Base-by-base conservation (phyloP, 2,797 vertebrate species). In the Brachymystax lenok region DNA sequence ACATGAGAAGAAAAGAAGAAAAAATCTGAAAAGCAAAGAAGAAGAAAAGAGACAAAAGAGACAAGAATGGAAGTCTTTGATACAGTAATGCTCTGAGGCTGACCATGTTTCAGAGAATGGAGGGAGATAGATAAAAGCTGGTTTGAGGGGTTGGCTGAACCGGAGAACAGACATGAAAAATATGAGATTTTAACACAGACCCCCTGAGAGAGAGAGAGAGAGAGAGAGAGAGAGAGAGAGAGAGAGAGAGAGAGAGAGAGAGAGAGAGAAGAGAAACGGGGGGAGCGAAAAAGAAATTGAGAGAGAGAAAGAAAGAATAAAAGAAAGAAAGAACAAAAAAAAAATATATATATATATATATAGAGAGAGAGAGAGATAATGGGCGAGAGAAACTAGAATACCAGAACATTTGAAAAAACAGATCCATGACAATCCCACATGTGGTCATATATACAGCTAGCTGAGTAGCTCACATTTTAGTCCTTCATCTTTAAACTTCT, bases 121-220 rank as follows among this genome's bases (percentile, higher is more conserved):
- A 54, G 72, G 77, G 68, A 79, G 81, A 78, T 78, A 83, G 83
- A 83, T 74, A 74, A 56, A 77, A 71, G 54, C 51, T 73, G 76
- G 14, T 78, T 80, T 67, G 80, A 79, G 83, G 82, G 78, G 83
- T 81, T 74, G 77, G 83, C 84, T 75, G 35, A 87, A 83, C 84
- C 81, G 78, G 88, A 85, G 88, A 83, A 73, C 77, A 88, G 90
- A 91, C 88, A 89, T 90, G 88, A 91, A 91, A 88, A 77, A 86
- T 85, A 92, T 82, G 79, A 70, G 51, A 74, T 85, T 91, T 89
- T 81, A 90, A 76, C 76, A 73, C 63, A 77, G 80, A 84, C 80
- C 79, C 85, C 87, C 82, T 88, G 24, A 77, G 10, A 54, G 21
- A 16, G 59, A 78, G 28, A 82, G 40, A 14, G 17, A 63, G 68